Base-by-base conservation (phyloP, 2,113 vertebrate genomes). In the Perognathus longimembris region DNA sequence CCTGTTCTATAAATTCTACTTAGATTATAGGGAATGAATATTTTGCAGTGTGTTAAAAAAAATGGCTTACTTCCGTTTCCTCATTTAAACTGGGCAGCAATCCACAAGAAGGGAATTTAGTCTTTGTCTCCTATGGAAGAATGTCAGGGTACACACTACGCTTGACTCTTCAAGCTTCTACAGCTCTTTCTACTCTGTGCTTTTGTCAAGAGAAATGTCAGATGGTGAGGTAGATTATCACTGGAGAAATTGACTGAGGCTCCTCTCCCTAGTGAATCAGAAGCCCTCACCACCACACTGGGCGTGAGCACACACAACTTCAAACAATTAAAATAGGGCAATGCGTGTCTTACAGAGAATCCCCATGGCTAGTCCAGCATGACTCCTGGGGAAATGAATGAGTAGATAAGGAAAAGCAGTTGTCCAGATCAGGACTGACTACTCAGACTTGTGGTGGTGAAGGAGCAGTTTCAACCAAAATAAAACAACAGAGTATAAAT, bases 401-500 rank as follows among this genome's bases (percentile, higher is more conserved):
- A 45, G 45, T 45, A 45, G n/a, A n/a, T 17, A 42, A 40, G 26
- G 34, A 73, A 42, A 61, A 57, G 50, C 30, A 74, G 75, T 14
- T 28, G 34, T 61, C 28, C 15, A 38, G 28, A 9, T 21, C 50
- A 78, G 66, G 36, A 11, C 32, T 66, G 36, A n/a, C n/a, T n/a
- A n/a, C 45, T 59, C 79, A 88, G 69, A 40, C 22, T 38, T 21
- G 21, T 63, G 66, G 9, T 59, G 4, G 36, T 57, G 42, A 93
- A 88, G 28, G 30, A 30, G 17, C 36, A 70, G 18, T 86, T 67
- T 75, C 18, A 22, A 45, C 57, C 36, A 71, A 91, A 83, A 54
- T 38, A 67, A 77, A 92, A 70, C 32, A 45, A 40, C 34, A 83
- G 75, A 50, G 70, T 90, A 88, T 71, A 74, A 83, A 95, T 77